These are phyloP conservation scores for Phrynosoma blainvillii DNA, from an alignment of 2,113 vertebrate species.

Conservation along the genomic window DNA sequence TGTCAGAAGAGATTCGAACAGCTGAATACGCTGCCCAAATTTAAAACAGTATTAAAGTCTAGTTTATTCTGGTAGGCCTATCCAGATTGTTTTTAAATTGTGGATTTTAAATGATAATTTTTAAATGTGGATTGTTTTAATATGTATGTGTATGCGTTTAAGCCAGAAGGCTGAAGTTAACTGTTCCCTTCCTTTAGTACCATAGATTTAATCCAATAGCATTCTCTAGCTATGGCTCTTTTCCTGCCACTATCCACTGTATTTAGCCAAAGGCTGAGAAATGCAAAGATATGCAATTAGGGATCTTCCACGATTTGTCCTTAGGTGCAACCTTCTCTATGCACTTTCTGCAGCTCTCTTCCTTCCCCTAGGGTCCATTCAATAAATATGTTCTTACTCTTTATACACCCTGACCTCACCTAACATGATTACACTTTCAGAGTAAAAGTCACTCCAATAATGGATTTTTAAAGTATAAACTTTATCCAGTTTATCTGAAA, in stretches of 20 bases:
- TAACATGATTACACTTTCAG: not conserved
- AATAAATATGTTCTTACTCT: not conserved
- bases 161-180: not conserved
- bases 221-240: not conserved
- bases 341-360: not conserved
- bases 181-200: too few relatives aligned
- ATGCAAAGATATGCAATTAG: not conserved
- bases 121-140: too few relatives aligned
- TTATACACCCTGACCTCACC: not conserved
- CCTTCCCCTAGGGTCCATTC: not conserved
- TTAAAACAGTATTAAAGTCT: too few relatives aligned
- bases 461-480: not conserved
- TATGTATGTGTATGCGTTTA: not conserved
- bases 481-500: conserved; percentile 6
- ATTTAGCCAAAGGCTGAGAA: not conserved
- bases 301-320: not conserved
- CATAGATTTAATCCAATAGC: not conserved
- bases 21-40: too few relatives aligned
- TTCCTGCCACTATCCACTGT: not conserved
- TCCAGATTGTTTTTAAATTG: too few relatives aligned
- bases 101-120: too few relatives aligned
- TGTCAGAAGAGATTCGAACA: too few relatives aligned
- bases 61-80: too few relatives aligned
- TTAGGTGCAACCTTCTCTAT: not conserved
- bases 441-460: conserved; percentile 3